Base-by-base conservation (phyloP, 1,140 invertebrate species). In the Heliconius himera region DNA sequence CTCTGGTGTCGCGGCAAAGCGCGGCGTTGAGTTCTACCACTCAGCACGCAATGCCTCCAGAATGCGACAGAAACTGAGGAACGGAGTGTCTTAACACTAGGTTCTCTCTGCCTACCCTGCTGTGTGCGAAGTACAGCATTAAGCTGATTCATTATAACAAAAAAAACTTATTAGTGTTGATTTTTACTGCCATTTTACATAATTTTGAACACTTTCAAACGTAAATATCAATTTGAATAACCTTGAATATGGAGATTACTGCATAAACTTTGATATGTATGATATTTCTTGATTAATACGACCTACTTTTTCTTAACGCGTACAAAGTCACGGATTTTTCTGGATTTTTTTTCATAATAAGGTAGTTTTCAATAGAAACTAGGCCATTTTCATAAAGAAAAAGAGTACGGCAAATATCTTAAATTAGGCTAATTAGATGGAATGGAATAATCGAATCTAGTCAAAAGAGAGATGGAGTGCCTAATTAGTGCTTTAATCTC, bases 401-500 rank as follows among this genome's bases (percentile, higher is more conserved):
- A 72, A 41, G 36, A 72, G 70, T 72, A n/a, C 29, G 22, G 70
- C 70, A 72, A 72, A 36, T 41, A 72, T 75, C 74, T 75, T 75
- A 75, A 75, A 56, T 75, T 54, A 75, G 51, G 54, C 54, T 75
- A 75, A 74, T 74, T 74, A 75, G 74, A 51, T 72, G 51, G 66
- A 74, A 54, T 74, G 49, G 49, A 74, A 75, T 75, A 49, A 75
- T 75, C 74, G 20, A 75, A 75, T 33, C 46, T 54, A 74, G 46
- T 74, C n/a, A n/a, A 74, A 75, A 75, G 74, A 66, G 6, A 26
- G 29, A 49, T 51, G 70, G 29, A 74, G 49, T 54, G 73, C 38
- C 73, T 74, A 56, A 74, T 74, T 74, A 74, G 49, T 18, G 29
- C 36, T 72, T 72, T 41, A 38, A 72, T 9, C 20, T 41, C 18